A percentile compares a stretch with the other conserved stretches of the same genome.
These are phyloP conservation scores for Dolichomitus sp. DNA, from an alignment of 2,888 invertebrate species.

Conservation along the genomic window DNA sequence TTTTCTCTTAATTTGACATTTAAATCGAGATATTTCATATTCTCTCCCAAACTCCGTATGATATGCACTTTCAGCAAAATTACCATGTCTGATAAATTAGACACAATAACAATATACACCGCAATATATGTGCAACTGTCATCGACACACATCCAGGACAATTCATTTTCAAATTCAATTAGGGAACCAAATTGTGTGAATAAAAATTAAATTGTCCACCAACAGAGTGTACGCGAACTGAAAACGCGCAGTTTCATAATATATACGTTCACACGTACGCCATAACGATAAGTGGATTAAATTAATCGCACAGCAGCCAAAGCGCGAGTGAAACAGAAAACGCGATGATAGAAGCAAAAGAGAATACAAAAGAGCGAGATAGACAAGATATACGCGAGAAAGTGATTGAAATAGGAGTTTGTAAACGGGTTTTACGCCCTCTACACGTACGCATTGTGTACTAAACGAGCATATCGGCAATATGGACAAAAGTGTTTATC, in stretches of 20 bases:
- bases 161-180: conserved; percentile 49
- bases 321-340: conserved; percentile 8
- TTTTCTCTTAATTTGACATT: background rate
- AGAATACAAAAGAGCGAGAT: conserved; percentile 2
- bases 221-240: conserved; percentile 11
- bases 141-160: conserved; percentile 26
- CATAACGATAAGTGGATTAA: conserved; percentile 58
- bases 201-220: conserved; percentile 52
- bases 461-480: conserved; percentile 27
- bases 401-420: conserved; percentile 33
- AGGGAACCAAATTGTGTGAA: conserved; percentile 32
- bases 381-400: background rate
- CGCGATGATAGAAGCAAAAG: background rate
- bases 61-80: conserved; percentile 18
- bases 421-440: conserved; percentile 30
- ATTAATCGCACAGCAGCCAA: conserved; percentile 33
- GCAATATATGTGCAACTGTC: conserved; percentile 29
- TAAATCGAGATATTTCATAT: conserved; percentile 5
- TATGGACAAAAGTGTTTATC: conserved; percentile 42
- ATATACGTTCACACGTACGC: conserved; percentile 27
- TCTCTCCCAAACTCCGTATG: background rate
- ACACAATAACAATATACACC: conserved; percentile 13
- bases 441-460: background rate
- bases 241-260: conserved; percentile 17
- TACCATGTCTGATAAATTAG: conserved; percentile 30